Evolutionary conservation across 2,113 vertebrate genomes (phyloP).

Genomic region (Nothoprocta perdicaria): DNA sequence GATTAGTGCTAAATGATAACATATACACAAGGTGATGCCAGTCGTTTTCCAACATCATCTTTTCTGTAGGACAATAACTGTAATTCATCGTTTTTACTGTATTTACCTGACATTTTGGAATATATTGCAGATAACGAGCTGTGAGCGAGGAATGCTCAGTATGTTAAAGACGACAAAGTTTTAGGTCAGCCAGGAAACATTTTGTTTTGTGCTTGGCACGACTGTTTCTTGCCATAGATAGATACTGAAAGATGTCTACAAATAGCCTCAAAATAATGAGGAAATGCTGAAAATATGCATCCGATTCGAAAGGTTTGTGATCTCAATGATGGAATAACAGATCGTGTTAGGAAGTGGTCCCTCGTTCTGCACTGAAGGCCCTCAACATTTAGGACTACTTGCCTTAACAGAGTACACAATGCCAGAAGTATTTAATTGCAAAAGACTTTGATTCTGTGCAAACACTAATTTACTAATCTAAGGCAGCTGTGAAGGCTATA

Average conservation of each 20-base stretch:
- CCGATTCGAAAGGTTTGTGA: neutral
- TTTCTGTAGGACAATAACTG: neutral
- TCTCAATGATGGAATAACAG: neutral
- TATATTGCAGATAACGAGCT: constrained; percentile 22
- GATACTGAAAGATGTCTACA: neutral
- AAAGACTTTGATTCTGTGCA: neutral
- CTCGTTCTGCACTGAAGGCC: neutral
- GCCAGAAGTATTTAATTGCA: neutral
- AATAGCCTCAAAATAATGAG: constrained; percentile 64
- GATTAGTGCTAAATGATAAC: neutral
- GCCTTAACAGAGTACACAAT: neutral
- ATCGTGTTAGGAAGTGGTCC: neutral
- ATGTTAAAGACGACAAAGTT: neutral
- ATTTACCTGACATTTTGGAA: constrained; percentile 6
- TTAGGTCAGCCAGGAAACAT: constrained; percentile 19
- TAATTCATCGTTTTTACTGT: neutral
- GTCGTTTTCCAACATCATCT: neutral
- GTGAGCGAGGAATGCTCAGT: neutral
- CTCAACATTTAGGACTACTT: neutral
- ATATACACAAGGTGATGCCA: neutral
- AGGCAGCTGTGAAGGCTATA: neutral
- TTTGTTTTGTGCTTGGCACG: neutral
- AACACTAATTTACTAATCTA: constrained; percentile 41
- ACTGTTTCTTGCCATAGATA: neutral
- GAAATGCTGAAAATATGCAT: constrained; percentile 3